Percentiles rank a stretch among this genome's conserved stretches.
These are phyloP conservation scores for Rousettus madagascariensis DNA, from an alignment of 2,797 vertebrate genomes.

Conservation along the genomic window DNA sequence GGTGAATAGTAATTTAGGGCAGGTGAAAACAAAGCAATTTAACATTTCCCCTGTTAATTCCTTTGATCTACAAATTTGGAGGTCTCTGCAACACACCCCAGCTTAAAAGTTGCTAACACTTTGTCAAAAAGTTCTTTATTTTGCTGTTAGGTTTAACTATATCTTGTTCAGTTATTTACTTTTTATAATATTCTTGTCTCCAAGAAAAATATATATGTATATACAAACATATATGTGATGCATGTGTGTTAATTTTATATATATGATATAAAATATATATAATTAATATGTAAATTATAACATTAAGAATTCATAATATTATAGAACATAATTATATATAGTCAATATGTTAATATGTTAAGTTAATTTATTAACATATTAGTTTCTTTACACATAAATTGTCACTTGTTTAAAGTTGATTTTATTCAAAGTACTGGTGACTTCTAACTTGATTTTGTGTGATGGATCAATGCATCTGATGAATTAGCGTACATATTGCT, in stretches of 20 bases:
- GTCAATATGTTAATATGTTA: background rate
- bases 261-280: background rate
- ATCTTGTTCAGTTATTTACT: background rate
- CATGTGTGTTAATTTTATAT: background rate
- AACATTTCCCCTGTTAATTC: constrained; percentile 51
- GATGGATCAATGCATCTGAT: background rate
- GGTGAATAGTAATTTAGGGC: constrained; percentile 61
- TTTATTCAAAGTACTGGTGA: background rate
- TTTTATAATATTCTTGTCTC: background rate
- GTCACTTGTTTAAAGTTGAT: background rate
- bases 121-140: background rate
- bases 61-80: constrained; percentile 67
- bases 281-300: background rate
- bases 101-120: constrained; percentile 22
- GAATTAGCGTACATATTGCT: background rate
- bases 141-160: background rate
- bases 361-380: background rate
- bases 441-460: background rate
- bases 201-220: background rate
- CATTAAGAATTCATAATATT: background rate
- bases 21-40: constrained; percentile 67
- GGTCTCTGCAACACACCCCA: constrained; percentile 5
- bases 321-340: background rate
- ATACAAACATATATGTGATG: background rate
- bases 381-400: background rate